Conservation (phyloP, 2,888 invertebrate species). For the Torymus texanus region DNA sequence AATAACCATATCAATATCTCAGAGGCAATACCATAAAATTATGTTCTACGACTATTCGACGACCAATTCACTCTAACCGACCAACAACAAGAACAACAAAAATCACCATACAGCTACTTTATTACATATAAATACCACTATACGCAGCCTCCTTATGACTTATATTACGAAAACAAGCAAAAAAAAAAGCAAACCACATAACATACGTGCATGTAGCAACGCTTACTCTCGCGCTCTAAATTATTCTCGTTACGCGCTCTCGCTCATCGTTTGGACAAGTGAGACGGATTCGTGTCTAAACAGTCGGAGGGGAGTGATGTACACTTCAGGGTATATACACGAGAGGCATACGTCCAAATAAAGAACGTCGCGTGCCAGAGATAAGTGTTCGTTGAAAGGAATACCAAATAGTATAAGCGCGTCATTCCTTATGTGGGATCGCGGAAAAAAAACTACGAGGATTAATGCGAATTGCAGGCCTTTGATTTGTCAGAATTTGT, state of each 20-base stretch:
- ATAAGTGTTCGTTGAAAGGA: slow-evolving; percentile 40
- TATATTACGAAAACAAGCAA: no score
- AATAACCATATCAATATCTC: no score
- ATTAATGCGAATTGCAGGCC: slow-evolving; percentile 9
- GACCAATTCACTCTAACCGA: no score
- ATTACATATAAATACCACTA: no score
- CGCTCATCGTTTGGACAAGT: slow-evolving; percentile 48
- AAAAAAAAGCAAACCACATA: no score
- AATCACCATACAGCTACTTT: no score
- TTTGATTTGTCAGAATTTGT: neutral
- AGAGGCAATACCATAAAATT: no score
- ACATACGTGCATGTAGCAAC: no score
- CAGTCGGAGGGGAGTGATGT: slow-evolving; percentile 25
- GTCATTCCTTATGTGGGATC: neutral
- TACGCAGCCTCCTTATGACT: no score
- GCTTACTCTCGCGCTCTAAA: no score
- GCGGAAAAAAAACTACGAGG: slow-evolving; percentile 24
- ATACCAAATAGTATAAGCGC: neutral
- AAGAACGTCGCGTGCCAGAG: slow-evolving; percentile 40
- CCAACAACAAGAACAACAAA: no score
- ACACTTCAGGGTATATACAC: neutral
- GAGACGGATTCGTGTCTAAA: slow-evolving; percentile 55
- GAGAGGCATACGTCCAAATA: slow-evolving; percentile 29
- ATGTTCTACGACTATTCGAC: no score
- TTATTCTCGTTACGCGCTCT: neutral